Base-by-base conservation (phyloP, 2,797 vertebrate species). In the Champsocephalus esox region DNA sequence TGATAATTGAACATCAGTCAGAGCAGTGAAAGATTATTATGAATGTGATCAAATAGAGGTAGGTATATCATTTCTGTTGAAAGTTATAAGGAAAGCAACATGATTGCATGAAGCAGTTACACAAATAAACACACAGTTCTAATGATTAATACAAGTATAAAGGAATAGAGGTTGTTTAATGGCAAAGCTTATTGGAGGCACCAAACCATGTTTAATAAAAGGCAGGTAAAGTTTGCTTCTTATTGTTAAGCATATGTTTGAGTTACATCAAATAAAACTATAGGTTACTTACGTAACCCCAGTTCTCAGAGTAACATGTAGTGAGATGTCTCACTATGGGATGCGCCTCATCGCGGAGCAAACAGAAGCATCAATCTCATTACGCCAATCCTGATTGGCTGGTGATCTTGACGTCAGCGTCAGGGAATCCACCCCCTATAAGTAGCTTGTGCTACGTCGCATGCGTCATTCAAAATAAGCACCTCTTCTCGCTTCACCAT, bases 191-290 rank as follows among this genome's bases (percentile, higher is more conserved):
- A n/a, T 49, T 43, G 24, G 46, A 61, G 45, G 50, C 73, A 79
- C 71, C 21, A 17, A 58, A 65, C 70, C 68, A 80, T 73, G 66
- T 48, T 50, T 81, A 72, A 73, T 79, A 24, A 66, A 28, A 74
- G 60, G 73, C 56, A 52, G 50, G 55, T 57, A 24, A 45, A 75
- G 13, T 73, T 24, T 32, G 21, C 48, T 74, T 24, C 43, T 63
- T 21, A 45, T 16, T n/a, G 38, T 4, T 61, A 68, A 34, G 34
- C 5, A 41, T 50, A 11, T 61, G 54, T 71, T 7, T 63, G 34
- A 34, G 3, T 34, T 34, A 34, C 34, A 34, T 59, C 61, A 74
- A 64, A 74, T 77, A 81, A 77, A 70, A 44, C 21, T 2, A 21
- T 21, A 21, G 21, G 21, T 21, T 21, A 21, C 21, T 21, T 21